A percentile compares a stretch with the other conserved stretches of the same genome.
phyloP scores from a whole-genome alignment of 2,888 invertebrate species.

The Trissoscelio sp. region DNA sequence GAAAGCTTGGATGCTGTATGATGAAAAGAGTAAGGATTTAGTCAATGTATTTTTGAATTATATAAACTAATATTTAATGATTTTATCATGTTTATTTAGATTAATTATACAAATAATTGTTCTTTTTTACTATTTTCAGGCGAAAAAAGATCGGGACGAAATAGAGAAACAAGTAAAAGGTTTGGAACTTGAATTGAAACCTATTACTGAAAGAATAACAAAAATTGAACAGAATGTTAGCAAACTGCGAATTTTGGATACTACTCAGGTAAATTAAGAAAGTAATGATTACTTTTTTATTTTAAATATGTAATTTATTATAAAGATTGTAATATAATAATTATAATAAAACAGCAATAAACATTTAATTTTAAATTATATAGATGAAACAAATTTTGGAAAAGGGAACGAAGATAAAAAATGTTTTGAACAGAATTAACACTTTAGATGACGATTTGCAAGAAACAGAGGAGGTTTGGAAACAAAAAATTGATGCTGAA shows the following conservation, averaged over 20 bases:
- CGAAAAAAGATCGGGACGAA: constrained; percentile 83
- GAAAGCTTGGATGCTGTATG: too few relatives aligned
- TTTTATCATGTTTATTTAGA: constrained; percentile 21
- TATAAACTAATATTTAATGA: background rate
- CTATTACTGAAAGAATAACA: constrained; percentile 74
- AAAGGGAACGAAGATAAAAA: constrained; percentile 70
- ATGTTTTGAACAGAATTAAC: constrained; percentile 71
- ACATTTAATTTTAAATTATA: too few relatives aligned
- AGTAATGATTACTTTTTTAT: too few relatives aligned
- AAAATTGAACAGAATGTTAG: constrained; percentile 72
- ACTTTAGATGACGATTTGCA: constrained; percentile 72
- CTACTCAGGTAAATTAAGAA: constrained; percentile 75
- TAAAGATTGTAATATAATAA: background rate
- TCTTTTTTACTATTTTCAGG: constrained; percentile 52
- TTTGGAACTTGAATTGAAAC: constrained; percentile 79
- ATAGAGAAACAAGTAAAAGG: constrained; percentile 84
- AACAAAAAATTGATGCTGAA: constrained; percentile 84
- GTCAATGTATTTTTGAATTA: constrained; percentile 1
- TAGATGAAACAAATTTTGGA: constrained; percentile 66
- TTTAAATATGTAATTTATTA: background rate
- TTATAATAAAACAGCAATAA: too few relatives aligned
- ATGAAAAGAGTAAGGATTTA: background rate
- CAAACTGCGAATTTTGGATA: constrained; percentile 67
- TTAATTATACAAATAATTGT: background rate
- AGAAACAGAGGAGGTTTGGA: constrained; percentile 74